Percentiles rank a stretch among this genome's conserved stretches.
phyloP scores from a whole-genome alignment of 2,888 invertebrate genomes.

The Therioaphis trifolii region DNA sequence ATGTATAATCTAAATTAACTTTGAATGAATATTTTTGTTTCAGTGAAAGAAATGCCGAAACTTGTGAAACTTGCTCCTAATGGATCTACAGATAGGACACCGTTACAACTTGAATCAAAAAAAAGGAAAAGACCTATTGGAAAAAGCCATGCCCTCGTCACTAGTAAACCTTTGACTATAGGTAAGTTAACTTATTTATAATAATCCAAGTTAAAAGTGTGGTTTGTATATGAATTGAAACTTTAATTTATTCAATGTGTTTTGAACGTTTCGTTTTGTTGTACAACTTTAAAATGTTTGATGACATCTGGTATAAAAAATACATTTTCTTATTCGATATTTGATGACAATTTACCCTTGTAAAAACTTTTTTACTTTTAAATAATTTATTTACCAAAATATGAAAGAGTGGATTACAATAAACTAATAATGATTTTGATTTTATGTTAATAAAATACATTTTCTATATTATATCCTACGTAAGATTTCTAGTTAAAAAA shows the following conservation, averaged over 20 bases:
- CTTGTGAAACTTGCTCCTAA: conserved; percentile 53
- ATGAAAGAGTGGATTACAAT: too few species aligned
- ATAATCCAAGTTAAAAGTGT: background rate
- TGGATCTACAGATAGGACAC: background rate
- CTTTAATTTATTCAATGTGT: background rate
- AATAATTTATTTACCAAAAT: too few species aligned
- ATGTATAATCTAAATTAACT: too few species aligned
- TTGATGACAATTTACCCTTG: background rate
- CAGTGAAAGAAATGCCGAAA: conserved; percentile 60
- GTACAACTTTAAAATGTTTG: background rate
- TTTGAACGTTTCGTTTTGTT: background rate
- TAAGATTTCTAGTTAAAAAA: too few species aligned
- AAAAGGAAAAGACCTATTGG: conserved; percentile 51
- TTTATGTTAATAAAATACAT: background rate
- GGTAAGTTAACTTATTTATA: conserved; percentile 18
- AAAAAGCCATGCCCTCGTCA: conserved; percentile 30
- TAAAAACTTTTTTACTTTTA: background rate
- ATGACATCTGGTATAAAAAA: background rate
- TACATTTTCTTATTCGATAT: background rate
- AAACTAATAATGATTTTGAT: too few species aligned
- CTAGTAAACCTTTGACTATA: conserved; percentile 51
- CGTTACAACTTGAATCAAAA: conserved; percentile 43
- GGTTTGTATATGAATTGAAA: background rate
- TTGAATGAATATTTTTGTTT: too few species aligned
- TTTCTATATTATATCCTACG: too few species aligned